Evolutionary conservation across 1,140 invertebrate genomes (phyloP), one percentile per base, ranked within the genome.

Genomic region (Bursaphelenchus mucronatus): DNA sequence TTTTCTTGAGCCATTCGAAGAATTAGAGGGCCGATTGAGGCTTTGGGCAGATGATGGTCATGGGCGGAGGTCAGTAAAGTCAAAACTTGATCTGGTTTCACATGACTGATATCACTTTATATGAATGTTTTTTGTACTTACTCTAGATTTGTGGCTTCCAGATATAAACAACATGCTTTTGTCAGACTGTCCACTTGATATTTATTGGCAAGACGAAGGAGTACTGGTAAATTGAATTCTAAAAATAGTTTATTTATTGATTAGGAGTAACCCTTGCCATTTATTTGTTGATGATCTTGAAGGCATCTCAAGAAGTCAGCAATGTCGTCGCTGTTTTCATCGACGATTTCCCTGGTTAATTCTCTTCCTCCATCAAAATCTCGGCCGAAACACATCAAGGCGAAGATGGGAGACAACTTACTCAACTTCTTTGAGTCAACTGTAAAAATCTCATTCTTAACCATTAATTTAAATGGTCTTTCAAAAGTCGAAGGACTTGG

Each of bases 11-110:
- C 64, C 13, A 66, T 19, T 3, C 64, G 64, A 15, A 66, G 43
- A 49, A 66, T 67, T 11, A 66, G 41, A 19, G 53, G 15, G 17
- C 21, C 17, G n/a, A 66, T 15, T 8, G 52, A 63, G 17, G 49
- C 15, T 9, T 41, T 21, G n/a, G 40, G 59, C 0, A 68, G 44
- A 39, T 66, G 64, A 15, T 68, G 43, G 30, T 66, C 64, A 57
- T 66, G 66, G 19, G 64, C 63, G 15, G 64, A 41, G 45, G 67
- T 64, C 13, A 67, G 66, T 8, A 66, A 39, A 15, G 64, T 69
- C 3, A 66, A 49, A 19, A 66, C 52, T 66, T 66, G 64, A 50
- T 66, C 64, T 13, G 64, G 64, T 57, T 66, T 66, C 15, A 66
- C 45, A 19, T 15, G 40, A 68, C 64, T 66, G 44, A 67, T 13